Evolutionary conservation across 2,797 vertebrate species (phyloP).

Genomic region (Malurus leucopterus): DNA sequence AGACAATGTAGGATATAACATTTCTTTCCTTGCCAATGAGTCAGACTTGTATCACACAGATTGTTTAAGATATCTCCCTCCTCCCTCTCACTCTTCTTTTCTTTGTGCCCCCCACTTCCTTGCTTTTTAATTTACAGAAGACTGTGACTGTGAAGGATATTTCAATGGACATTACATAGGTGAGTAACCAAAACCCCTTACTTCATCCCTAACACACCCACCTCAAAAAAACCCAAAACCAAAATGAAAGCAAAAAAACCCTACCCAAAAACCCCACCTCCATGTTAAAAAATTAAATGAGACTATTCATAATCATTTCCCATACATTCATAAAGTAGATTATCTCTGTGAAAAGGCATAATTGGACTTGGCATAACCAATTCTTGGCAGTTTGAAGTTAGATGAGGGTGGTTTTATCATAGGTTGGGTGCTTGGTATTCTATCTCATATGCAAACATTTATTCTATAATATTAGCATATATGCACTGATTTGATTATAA

Average conservation of each 20-base stretch:
- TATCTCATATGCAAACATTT: not conserved
- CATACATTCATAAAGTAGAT: not conserved
- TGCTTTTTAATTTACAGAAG: constrained; percentile 75
- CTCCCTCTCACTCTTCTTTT: constrained; percentile 50
- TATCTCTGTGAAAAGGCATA: not conserved
- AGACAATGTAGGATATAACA: not conserved
- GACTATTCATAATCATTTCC: not conserved
- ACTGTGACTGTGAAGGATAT: constrained; percentile 85
- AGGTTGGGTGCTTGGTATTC: not conserved
- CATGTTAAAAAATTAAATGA: not conserved
- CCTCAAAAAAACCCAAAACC: not conserved
- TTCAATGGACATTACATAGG: constrained; percentile 87
- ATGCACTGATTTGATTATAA: not conserved
- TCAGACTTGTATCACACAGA: not conserved
- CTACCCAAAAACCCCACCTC: no score
- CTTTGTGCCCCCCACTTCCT: not conserved
- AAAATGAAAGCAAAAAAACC: not conserved
- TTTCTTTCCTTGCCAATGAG: not conserved
- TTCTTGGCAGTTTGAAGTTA: not conserved
- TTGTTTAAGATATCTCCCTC: not conserved
- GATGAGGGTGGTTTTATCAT: rapidly evolving
- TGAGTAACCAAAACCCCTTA: constrained; percentile 67
- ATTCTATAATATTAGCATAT: not conserved
- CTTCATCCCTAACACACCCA: not conserved
- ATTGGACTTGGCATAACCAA: not conserved